Conservation (phyloP, 1,140 invertebrate genomes). For the Drosophila rhopaloa region DNA sequence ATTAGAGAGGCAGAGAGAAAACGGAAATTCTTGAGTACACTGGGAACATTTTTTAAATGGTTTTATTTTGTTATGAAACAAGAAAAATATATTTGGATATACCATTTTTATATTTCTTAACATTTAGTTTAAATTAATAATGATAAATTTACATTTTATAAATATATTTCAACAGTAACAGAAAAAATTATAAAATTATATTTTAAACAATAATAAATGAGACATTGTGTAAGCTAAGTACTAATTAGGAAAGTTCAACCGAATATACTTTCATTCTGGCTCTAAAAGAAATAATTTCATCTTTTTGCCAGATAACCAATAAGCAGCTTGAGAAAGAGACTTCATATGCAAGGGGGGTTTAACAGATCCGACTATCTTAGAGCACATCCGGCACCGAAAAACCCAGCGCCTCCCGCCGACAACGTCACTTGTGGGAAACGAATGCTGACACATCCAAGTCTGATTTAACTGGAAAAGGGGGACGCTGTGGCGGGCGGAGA, state of each 20-base stretch:
- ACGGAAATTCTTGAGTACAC: background rate
- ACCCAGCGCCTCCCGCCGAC: conserved; percentile 39
- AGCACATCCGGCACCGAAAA: conserved; percentile 66
- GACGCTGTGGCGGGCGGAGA: background rate
- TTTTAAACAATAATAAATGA: no score
- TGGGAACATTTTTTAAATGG: background rate
- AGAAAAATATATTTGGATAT: no score
- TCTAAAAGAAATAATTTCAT: background rate
- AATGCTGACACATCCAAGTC: conserved; percentile 64
- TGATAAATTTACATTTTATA: no score
- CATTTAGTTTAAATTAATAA: no score
- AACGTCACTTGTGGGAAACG: conserved; percentile 60
- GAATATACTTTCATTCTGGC: no score
- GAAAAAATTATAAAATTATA: no score
- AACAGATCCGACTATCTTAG: conserved; percentile 50
- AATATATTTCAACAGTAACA: no score
- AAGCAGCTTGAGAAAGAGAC: background rate
- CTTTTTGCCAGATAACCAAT: background rate
- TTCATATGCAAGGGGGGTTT: conserved; percentile 17
- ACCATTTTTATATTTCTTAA: no score
- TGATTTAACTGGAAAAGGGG: background rate
- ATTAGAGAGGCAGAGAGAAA: background rate
- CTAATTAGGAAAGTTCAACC: no score
- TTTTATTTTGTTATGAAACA: no score
- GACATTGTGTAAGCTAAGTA: no score